Base-by-base conservation (phyloP, 1,140 invertebrate species). In the Dryas iulia region DNA sequence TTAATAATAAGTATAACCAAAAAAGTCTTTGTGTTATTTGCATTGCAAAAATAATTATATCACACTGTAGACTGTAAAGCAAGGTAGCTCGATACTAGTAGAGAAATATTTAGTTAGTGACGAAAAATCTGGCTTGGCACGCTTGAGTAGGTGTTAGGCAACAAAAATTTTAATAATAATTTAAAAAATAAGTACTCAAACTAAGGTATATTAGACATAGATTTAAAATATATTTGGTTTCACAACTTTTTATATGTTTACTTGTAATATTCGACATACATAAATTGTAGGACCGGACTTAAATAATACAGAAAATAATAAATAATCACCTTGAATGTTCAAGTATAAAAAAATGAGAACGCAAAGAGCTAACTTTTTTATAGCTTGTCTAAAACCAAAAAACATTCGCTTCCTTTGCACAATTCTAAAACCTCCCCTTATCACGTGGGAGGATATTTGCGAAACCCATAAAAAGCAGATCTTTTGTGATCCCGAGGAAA, bases 361-460 rank as follows among this genome's bases (percentile, higher is more conserved):
- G 11, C 10, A 26, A 54, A 58, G 47, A 25, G 10, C 8, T 12
- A 52, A 18, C 4, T 59, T 53, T 61, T 53, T 68, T 23, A 26
- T 47, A 33, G 60, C 18, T 12, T 0, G 10, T 12, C 23, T 56
- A 59, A 60, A 39, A 52, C 30, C 7, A 67, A 66, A 62, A 63
- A 33, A 59, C 52, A n/a, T 11, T 21, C 39, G 23, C 33, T 47
- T 57, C 60, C 56, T 67, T 72, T 59, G 18, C 28, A 59, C n/a
- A 24, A 70, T 57, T 57, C 56, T 60, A 35, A 61, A 72, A 69
- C 33, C 39, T 26, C 28, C 14, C 54, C 39, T 47, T 47, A 59
- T 71, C 78, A 80, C 74, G 81, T 83, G 74, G 83, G 72, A 86
- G 83, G 83, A 88, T 82, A 82, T 84, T 84, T 82, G 80, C 80